Base-by-base conservation (phyloP, 1,140 invertebrate genomes). In the Drosophila albomicans region DNA sequence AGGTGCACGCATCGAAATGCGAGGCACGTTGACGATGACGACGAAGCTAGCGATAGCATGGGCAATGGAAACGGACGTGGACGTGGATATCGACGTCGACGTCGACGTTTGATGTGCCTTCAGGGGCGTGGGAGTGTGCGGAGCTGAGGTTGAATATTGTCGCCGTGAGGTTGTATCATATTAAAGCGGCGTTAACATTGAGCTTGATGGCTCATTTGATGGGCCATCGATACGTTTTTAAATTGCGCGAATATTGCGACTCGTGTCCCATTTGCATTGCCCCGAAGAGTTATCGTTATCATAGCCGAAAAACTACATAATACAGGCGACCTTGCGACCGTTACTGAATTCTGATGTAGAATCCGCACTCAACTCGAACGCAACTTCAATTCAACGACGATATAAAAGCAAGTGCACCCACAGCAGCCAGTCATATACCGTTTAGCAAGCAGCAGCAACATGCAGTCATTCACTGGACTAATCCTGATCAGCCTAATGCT, bases 291-390 rank as follows among this genome's bases (percentile, higher is more conserved):
- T 82, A 88, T 87, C 84, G 73, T 75, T 76, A 78, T 78, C 75
- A 78, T 64, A 64, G 66, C 58, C 66, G 56, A 75, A 72, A 65
- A 32, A 32, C 32, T 32, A 32, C 51, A 78, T 58, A 82, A 71
- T 13, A 65, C 51, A 25, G 16, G 49, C 11, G 82, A 76, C 85
- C 85, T 89, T 89, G 85, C 85, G 81, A 89, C 85, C 78, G 61
- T 89, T 89, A 85, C 81, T 89, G 85, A 89, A 89, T 88, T 88
- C 82, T 86, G 82, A 86, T 87, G 77, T 66, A 88, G 84, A 88
- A 88, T 75, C 52, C 72, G 45, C 13, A 56, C 30, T 28, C n/a
- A 13, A 32, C n/a, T 11, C 8, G 3, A 38, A n/a, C 46, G 8
- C 38, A 16, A 38, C 6, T 25, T 7, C 10, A 10, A 38, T 8